Evolutionary conservation across 2,797 vertebrate genomes (phyloP), one percentile per base, ranked within the genome.

Genomic region (Lagodon rhomboides): DNA sequence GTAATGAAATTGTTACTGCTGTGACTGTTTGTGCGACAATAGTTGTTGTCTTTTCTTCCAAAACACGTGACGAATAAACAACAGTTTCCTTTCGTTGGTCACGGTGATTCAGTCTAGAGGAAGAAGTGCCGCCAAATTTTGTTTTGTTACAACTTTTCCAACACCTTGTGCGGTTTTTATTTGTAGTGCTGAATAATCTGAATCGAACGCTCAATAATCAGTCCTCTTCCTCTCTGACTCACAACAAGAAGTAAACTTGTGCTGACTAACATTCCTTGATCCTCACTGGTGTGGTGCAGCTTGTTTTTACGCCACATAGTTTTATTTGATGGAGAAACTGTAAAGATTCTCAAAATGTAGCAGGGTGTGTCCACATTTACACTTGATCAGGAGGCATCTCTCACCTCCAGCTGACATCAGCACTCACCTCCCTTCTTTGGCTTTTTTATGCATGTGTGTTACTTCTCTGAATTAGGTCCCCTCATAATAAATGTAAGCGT

Each of bases 401-500:
- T 58, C 17, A 54, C 54, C 53, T 65, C 25, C 22, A 41, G n/a
- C 25, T 1, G 1, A 63, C 41, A 18, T 18, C 3, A 13, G 5
- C 16, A 4, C 12, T 41, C 34, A 9, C 30, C 10, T 18, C 6
- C 47, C 66, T 18, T 67, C 70, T 76, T 25, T 67, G 30, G 20
- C 18, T 65, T 58, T 53, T 60, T 22, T 51, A 54, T 58, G 46
- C 18, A 13, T 20, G 63, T 22, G 5, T 56, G 67, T 58, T 73
- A 25, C 62, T 66, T 75, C 23, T 38, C 46, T 46, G 47, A 59
- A 63, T 75, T 54, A 74, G 49, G 54, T 73, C 79, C 75, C 62
- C 80, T 90, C 75, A 79, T 92, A 88, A 91, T 85, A 79, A 89
- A 92, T 91, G 90, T 73, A 82, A 80, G 83, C 69, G 74, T 90